Conservation (phyloP, 2,888 invertebrate genomes). For the Phortica magna region DNA sequence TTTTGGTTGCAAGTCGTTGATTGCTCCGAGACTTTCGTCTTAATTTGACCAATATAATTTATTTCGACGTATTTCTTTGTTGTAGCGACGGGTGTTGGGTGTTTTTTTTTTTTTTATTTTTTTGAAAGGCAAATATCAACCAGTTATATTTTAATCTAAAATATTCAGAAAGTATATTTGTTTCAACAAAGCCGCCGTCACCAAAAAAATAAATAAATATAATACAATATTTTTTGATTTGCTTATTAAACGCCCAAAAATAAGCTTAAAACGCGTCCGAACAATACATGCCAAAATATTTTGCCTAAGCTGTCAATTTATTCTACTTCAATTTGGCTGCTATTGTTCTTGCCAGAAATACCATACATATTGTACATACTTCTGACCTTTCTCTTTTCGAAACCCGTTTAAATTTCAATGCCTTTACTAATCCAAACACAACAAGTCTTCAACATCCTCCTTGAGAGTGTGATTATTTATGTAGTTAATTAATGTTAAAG, state of each 20-base stretch:
- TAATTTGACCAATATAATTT: background rate
- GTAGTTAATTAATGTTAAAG: background rate
- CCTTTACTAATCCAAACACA: background rate
- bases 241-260: background rate
- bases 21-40: conserved; percentile 62
- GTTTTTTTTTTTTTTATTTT: background rate
- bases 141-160: too few species aligned
- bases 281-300: background rate
- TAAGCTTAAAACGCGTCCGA: background rate
- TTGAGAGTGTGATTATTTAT: background rate
- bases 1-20: conserved; percentile 44
- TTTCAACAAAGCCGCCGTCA: background rate
- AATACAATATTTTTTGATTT: background rate
- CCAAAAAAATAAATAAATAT: background rate
- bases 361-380: background rate
- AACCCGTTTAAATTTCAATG: background rate
- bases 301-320: background rate
- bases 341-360: too few species aligned
- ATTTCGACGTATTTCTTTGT: background rate
- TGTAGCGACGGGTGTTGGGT: background rate
- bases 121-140: background rate
- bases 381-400: conserved; percentile 17
- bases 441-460: too few species aligned
- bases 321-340: background rate
- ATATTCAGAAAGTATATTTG: too few species aligned